Percentiles rank a stretch among this genome's conserved stretches.
Evolutionary conservation across 2,888 invertebrate genomes (phyloP).

Genomic region (Hipparchia sbordonii): DNA sequence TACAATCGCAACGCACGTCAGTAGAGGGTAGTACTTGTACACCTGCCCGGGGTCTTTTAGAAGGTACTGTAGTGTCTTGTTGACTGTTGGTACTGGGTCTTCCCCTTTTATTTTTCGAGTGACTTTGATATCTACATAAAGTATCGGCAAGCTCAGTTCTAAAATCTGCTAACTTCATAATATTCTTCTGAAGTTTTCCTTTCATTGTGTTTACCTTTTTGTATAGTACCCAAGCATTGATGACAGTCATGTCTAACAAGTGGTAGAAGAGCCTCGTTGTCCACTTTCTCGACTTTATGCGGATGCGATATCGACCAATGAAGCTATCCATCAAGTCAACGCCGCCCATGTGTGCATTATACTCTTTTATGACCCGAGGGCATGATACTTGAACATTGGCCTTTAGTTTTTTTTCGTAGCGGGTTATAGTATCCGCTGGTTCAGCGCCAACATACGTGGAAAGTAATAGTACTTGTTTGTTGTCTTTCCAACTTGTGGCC

Average conservation of each 20-base stretch:
- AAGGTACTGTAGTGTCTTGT: conserved; percentile 45
- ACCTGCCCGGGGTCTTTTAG: conserved; percentile 39
- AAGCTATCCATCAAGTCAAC: conserved; percentile 41
- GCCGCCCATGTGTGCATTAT: conserved; percentile 43
- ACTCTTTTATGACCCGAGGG: conserved; percentile 47
- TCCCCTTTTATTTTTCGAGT: conserved; percentile 48
- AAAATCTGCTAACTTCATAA: conserved; percentile 34
- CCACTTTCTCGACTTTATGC: conserved; percentile 50
- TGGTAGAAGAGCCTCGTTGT: conserved; percentile 48
- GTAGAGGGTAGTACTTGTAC: not conserved
- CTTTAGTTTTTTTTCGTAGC: conserved; percentile 51
- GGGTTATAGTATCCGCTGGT: conserved; percentile 46
- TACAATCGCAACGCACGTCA: too few relatives aligned
- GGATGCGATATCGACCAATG: conserved; percentile 49
- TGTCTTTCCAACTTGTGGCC: conserved; percentile 50
- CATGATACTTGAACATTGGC: conserved; percentile 48
- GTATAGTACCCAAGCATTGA: conserved; percentile 52
- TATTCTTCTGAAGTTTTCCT: conserved; percentile 36
- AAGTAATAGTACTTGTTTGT: conserved; percentile 49
- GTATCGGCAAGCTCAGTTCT: conserved; percentile 41
- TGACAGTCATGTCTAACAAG: conserved; percentile 50
- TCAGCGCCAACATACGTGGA: conserved; percentile 52
- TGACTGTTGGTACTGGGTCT: conserved; percentile 47
- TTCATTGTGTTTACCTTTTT: conserved; percentile 49
- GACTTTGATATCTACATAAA: conserved; percentile 49